These are phyloP conservation scores for Eilema depressum DNA, from an alignment of 2,888 invertebrate species.

Conservation along the genomic window DNA sequence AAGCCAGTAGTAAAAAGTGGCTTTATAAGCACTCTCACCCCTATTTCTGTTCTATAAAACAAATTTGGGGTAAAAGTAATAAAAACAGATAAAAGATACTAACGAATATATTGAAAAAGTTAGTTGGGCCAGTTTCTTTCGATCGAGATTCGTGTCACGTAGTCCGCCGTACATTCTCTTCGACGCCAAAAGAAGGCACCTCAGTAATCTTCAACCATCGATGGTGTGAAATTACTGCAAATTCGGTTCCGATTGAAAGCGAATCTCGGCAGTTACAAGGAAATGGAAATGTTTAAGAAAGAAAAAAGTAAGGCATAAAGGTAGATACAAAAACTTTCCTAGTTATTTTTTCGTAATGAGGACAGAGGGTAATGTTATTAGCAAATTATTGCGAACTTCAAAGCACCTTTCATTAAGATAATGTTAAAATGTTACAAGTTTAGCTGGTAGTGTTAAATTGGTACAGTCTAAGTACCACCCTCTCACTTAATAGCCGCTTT, in stretches of 20 bases:
- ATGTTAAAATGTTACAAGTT: not conserved
- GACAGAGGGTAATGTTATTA: not conserved
- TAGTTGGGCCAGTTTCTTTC: slow-evolving; percentile 32
- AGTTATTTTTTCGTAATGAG: not conserved
- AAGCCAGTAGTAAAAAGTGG: slow-evolving; percentile 66
- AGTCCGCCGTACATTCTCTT: slow-evolving; percentile 52
- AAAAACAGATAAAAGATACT: slow-evolving; percentile 55
- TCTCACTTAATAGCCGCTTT: no score
- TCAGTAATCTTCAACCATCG: slow-evolving; percentile 47
- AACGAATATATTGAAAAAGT: slow-evolving; percentile 56
- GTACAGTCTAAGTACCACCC: no score
- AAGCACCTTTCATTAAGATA: not conserved
- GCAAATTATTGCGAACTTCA: not conserved
- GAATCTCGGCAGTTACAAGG: slow-evolving; percentile 22
- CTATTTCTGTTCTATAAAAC: slow-evolving; percentile 55
- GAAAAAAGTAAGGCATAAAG: not conserved
- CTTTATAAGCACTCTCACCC: slow-evolving; percentile 63
- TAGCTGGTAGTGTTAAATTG: no score
- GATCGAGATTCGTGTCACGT: slow-evolving; percentile 56
- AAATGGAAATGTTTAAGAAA: not conserved
- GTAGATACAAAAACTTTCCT: not conserved
- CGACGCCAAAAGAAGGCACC: slow-evolving; percentile 50
- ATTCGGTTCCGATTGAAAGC: slow-evolving; percentile 39
- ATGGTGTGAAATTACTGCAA: slow-evolving; percentile 46
- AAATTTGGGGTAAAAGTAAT: slow-evolving; percentile 60